These are phyloP conservation scores for Polymixis lichenea DNA, from an alignment of 2,888 invertebrate genomes.

Conservation along the genomic window DNA sequence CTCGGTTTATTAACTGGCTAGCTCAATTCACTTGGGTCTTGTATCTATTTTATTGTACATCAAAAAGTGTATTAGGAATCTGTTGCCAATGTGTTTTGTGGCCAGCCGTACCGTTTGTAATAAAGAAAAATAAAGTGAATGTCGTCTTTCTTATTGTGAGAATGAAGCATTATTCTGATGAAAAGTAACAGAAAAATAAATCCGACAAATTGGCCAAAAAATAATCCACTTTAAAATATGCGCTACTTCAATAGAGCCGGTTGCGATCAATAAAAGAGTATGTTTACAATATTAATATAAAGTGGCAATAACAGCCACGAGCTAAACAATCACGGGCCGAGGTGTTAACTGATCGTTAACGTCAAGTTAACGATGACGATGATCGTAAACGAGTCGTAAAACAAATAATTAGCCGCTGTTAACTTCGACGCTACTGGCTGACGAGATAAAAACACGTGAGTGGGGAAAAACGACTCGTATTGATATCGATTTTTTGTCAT, in stretches of 20 bases:
- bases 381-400: slow-evolving; percentile 88
- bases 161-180: slow-evolving; percentile 21
- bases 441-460: slow-evolving; percentile 67
- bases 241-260: slow-evolving; percentile 45
- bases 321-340: slow-evolving; percentile 82
- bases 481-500: slow-evolving; percentile 28
- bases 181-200: slow-evolving; percentile 20
- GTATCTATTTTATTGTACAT: slow-evolving; percentile 77
- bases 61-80: slow-evolving; percentile 76
- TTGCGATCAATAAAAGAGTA: slow-evolving; percentile 55
- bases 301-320: slow-evolving; percentile 76
- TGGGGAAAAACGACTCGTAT: slow-evolving; percentile 52
- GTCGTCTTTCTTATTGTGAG: slow-evolving; percentile 4
- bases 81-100: slow-evolving; percentile 57
- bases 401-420: slow-evolving; percentile 86
- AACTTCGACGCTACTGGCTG: slow-evolving; percentile 70
- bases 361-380: slow-evolving; percentile 87
- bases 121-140: slow-evolving; percentile 33
- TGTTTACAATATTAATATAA: slow-evolving; percentile 84
- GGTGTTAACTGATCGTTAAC: slow-evolving; percentile 88
- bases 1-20: slow-evolving; percentile 83
- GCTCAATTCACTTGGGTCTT: slow-evolving; percentile 81
- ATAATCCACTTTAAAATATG: slow-evolving; percentile 28
- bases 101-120: slow-evolving; percentile 13
- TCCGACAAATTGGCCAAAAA: slow-evolving; percentile 14